Evolutionary conservation across 2,888 invertebrate genomes (phyloP), one percentile per base, ranked within the genome.

Genomic region (Tyria jacobaeae): DNA sequence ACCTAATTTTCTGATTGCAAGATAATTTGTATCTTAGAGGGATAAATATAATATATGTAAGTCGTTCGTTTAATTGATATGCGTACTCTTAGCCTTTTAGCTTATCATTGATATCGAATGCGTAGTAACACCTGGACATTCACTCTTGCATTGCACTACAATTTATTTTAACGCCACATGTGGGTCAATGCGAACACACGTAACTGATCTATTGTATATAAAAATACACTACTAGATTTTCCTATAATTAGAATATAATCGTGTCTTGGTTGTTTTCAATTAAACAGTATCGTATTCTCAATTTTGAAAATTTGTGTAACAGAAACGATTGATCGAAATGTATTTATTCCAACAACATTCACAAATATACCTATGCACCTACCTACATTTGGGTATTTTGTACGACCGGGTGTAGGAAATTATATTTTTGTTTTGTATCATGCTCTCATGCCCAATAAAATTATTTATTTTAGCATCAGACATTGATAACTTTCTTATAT

Each of bases 101-200:
- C 52, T 72, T 71, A 71, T 74, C 64, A 62, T 62, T 65, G 62
- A 66, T 52, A 69, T 69, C 75, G 61, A 64, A 71, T 70, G 59
- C 64, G 57, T 64, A 57, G 72, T 57, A 71, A 66, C 82, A 84
- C 84, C 82, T 84, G 84, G 81, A 79, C 75, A 74, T 70, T 68
- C 74, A 79, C 79, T 71, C 73, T 76, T 75, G 66, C 62, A 73
- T 75, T 81, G 80, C 75, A 75, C 73, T 66, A 81, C 80, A 78
- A 85, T 90, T 88, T 88, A 89, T 91, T 89, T 89, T 87, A 83
- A 84, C 84, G 76, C 82, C 75, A 84, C 83, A 92, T 90, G 91
- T 93, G 80, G 93, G 93, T 93, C 93, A 93, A 90, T 93, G 92
- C 86, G 76, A 88, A 78, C 78, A 72, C 78, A 76, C 79, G 78